Evolutionary conservation across 2,113 vertebrate species (phyloP), one percentile per base, ranked within the genome.

Genomic region (Triplophysa tibetana): DNA sequence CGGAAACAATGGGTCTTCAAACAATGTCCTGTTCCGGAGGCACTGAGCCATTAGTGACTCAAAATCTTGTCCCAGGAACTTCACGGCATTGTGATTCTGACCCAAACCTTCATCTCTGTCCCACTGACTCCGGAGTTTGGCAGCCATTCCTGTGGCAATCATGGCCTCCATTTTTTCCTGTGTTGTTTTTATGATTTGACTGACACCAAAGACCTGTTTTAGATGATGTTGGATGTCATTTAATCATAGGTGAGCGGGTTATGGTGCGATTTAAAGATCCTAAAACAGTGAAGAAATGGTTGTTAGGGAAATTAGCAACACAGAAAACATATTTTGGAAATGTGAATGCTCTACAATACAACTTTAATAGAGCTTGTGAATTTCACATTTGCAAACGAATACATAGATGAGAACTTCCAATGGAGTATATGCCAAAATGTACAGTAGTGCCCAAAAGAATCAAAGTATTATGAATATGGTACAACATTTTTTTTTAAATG

Each of bases 51-150:
- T 90, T 43, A 98, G 73, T 0, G 48, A 79, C 1, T 94, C 90
- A 0, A 72, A 98, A 23, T 98, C 95, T 89, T 98, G 96, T 6
- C 94, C 93, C 85, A 94, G 84, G 83, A 95, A 93, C 70, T 95
- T 96, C 69, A 97, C 88, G 0, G 96, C 94, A 0, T 95, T 95
- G 79, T 96, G 89, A 73, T 97, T 95, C 81, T 86, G 90, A 0
- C 97, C 97, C 84, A 96, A 78, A 2, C 97, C 97, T 6, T 92
- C 84, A 0, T 94, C 88, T 1, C 94, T 93, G 7, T 95, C 95
- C 75, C 96, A 91, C 67, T 92, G 93, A 81, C 88, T 96, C 83
- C 92, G 91, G 23, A 98, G 91, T 85, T 88, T 94, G 0, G 92
- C 93, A 0, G 97, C 96, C 66, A 95, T 91, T 1, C 97, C 97